Evolutionary conservation across 2,797 vertebrate species (phyloP).

Genomic region (Sphenodon punctatus): DNA sequence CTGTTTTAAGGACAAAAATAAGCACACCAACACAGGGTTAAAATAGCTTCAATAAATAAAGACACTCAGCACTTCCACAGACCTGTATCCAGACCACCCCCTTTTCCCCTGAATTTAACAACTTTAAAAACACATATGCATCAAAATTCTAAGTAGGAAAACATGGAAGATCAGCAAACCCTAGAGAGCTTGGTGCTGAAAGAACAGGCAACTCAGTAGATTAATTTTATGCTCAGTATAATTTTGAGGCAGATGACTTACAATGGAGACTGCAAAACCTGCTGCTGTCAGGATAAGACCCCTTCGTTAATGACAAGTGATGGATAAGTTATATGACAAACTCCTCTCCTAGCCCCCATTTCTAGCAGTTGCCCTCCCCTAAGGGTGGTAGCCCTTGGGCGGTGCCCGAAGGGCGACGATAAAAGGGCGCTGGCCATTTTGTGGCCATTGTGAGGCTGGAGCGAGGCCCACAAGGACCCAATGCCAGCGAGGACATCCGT

Average conservation of each 20-base stretch:
- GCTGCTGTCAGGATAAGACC: not conserved
- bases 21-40: conserved; percentile 58
- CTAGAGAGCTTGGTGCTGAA: not conserved
- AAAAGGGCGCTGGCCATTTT: too few species aligned
- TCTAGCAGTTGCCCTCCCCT: too few species aligned
- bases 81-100: conserved; percentile 20
- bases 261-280: not conserved
- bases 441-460: too few species aligned
- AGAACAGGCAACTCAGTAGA: conserved; percentile 14
- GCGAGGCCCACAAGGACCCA: too few species aligned
- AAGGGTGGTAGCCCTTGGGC: too few species aligned
- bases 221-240: conserved; percentile 44
- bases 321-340: too few species aligned
- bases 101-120: not conserved
- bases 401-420: too few species aligned
- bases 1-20: conserved; percentile 60
- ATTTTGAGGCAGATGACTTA: conserved; percentile 29
- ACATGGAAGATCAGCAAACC: not conserved
- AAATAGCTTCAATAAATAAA: conserved; percentile 6
- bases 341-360: too few species aligned
- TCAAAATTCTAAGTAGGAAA: conserved; percentile 39
- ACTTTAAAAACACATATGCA: conserved; percentile 21
- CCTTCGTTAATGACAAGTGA: conserved; percentile 1
- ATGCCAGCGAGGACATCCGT: too few species aligned
- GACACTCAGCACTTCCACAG: conserved; percentile 40